Conservation (phyloP, 2,888 invertebrate genomes). For the Glyphotaelius pellucidus region DNA sequence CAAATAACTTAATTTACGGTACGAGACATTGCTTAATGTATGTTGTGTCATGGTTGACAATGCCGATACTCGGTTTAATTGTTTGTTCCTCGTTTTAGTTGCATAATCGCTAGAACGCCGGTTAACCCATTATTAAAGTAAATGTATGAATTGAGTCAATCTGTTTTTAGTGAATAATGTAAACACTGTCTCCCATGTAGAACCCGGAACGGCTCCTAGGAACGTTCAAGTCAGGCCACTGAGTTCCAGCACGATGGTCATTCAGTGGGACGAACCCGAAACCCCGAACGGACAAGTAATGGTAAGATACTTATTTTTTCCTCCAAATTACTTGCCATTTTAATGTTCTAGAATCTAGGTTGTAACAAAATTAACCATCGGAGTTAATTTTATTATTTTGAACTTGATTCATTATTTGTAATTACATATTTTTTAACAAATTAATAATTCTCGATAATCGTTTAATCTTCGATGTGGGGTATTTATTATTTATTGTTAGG, state of each 20-base stretch:
- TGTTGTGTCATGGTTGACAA: not conserved
- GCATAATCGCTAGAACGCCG: not conserved
- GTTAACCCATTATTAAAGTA: not conserved
- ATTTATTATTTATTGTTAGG: not conserved
- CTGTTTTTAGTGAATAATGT: not conserved
- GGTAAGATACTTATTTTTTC: constrained; percentile 78
- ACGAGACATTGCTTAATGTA: not conserved
- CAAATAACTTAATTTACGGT: not conserved
- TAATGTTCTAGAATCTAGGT: not conserved
- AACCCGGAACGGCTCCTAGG: constrained; percentile 96
- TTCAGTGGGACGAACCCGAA: constrained; percentile 99
- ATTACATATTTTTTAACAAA: not conserved
- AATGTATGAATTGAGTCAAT: too few relatives aligned
- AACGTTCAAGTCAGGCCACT: constrained; percentile 96
- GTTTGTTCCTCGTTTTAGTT: not conserved
- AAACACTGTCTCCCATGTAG: constrained; percentile 75
- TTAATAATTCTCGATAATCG: not conserved
- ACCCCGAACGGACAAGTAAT: constrained; percentile 98
- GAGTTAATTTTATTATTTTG: not conserved
- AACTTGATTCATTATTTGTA: not conserved
- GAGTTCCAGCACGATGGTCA: constrained; percentile 96
- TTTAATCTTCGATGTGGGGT: not conserved
- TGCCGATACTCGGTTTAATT: not conserved
- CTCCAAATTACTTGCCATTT: not conserved
- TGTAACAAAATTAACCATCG: constrained; percentile 26